phyloP scores from a whole-genome alignment of 64 coral and sea anemone genomes.

The Actinia tenebrosa region DNA sequence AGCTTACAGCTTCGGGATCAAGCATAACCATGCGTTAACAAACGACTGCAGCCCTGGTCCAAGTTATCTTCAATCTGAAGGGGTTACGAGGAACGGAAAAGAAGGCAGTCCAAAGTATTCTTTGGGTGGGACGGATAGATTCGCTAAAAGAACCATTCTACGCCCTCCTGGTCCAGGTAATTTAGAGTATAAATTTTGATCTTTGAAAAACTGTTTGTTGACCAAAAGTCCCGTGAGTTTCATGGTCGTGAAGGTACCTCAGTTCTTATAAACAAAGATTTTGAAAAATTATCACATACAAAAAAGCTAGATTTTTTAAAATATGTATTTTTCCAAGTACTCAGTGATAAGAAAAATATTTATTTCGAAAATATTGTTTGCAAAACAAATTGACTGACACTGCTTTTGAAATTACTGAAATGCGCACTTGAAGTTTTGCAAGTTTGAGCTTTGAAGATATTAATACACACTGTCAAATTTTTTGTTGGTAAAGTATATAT shows the following conservation, averaged over 20 bases:
- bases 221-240: background rate
- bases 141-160: slow-evolving; percentile 31
- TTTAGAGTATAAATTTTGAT: background rate
- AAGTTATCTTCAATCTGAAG: slow-evolving; percentile 19
- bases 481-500: too few relatives aligned
- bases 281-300: background rate
- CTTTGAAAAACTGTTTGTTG: background rate
- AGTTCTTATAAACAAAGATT: background rate
- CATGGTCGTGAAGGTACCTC: background rate
- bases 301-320: too few relatives aligned
- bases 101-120: slow-evolving; percentile 68
- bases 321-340: too few relatives aligned
- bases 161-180: slow-evolving; percentile 63
- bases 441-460: too few relatives aligned
- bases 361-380: too few relatives aligned
- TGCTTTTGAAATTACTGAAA: too few relatives aligned
- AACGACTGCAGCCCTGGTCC: slow-evolving; percentile 65
- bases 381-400: too few relatives aligned
- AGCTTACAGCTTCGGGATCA: slow-evolving; percentile 33
- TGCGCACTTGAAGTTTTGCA: too few relatives aligned
- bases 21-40: slow-evolving; percentile 35
- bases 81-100: slow-evolving; percentile 34
- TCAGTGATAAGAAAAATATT: too few relatives aligned
- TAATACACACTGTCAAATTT: too few relatives aligned
- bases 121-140: slow-evolving; percentile 42